Evolutionary conservation across 1,140 invertebrate species (phyloP), one percentile per base, ranked within the genome.

Genomic region (Phenacoccus solenopsis): DNA sequence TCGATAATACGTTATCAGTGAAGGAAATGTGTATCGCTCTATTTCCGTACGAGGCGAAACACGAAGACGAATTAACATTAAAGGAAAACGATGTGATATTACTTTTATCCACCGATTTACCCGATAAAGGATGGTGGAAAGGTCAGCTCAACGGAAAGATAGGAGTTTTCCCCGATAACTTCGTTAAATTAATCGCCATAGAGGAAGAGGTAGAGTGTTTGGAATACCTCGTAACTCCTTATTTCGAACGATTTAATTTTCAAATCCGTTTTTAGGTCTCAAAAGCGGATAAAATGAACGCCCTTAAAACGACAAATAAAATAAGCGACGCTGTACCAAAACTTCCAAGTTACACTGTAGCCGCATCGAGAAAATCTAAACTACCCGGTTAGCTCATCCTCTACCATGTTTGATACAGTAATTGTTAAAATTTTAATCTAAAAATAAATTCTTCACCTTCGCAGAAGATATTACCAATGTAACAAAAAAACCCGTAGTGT

Each of bases 81-180:
- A 85, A 84, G 71, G 91, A 94, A 78, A 94, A 93, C 28, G 94
- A 98, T 75, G 83, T 96, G 20, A 89, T 99, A 72, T 90, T 86
- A 7, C 83, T 98, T 70, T 79, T 98, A 32, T 88, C 86, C 28
- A 92, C 88, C 82, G 88, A 96, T 75, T 86, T 91, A 35, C 90
- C 91, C 59, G 96, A 98, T 80, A 88, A 91, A 75, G 94, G 94
- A 49, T 98, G 95, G 96, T 98, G 95, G 95, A 88, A 89, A 79
- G 96, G 96, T 67, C 95, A 98, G 81, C 75, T 96, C 0, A 86
- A 88, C 73, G 95, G 94, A 28, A 86, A 87, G 77, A 80, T 92
- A 68, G 96, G 96, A 0, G 84, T 98, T 1, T 98, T 99, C 78
- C 96, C 96, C 2, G 95, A 98, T 77, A 98, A 98, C 82, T 98